Percentiles rank a stretch among this genome's conserved stretches.
Evolutionary conservation across 2,797 vertebrate species (phyloP).

Genomic region (Ctenosaura bakeri): DNA sequence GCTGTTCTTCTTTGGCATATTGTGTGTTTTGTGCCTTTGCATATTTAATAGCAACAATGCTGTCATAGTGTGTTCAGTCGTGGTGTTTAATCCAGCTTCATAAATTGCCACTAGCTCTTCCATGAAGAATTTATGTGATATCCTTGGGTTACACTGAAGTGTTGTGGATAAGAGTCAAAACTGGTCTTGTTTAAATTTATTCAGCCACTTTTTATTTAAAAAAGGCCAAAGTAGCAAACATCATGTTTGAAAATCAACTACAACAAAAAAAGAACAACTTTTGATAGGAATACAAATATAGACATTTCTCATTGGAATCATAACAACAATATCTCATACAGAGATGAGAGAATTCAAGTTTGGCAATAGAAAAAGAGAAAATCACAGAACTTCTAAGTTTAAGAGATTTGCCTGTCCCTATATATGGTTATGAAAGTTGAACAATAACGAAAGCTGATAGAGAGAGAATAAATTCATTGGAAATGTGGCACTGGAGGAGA

Average conservation of each 20-base stretch:
- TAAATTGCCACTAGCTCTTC: conserved; percentile 50
- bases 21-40: conserved; percentile 25
- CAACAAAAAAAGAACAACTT: neutral
- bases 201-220: conserved; percentile 7
- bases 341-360: too few species aligned
- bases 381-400: conserved; percentile 19
- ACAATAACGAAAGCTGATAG: too few species aligned
- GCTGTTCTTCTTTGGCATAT: conserved; percentile 50
- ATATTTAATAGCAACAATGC: conserved; percentile 49
- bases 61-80: conserved; percentile 23
- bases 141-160: conserved; percentile 31
- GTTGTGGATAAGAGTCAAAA: conserved; percentile 13
- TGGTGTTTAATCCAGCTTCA: conserved; percentile 47
- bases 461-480: too few species aligned
- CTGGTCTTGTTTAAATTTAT: conserved; percentile 37
- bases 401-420: too few species aligned
- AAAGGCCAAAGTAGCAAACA: conserved; percentile 42
- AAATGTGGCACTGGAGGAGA: too few species aligned
- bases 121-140: conserved; percentile 44
- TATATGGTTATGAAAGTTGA: too few species aligned
- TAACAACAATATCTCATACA: too few species aligned
- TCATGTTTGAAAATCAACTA: conserved; percentile 4
- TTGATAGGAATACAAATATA: too few species aligned
- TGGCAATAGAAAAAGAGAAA: conserved; percentile 22
- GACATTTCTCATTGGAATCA: too few species aligned